Percentiles rank a stretch among this genome's conserved stretches.
phyloP scores from a whole-genome alignment of 2,797 vertebrate species.

The Sebastes aleutianus region DNA sequence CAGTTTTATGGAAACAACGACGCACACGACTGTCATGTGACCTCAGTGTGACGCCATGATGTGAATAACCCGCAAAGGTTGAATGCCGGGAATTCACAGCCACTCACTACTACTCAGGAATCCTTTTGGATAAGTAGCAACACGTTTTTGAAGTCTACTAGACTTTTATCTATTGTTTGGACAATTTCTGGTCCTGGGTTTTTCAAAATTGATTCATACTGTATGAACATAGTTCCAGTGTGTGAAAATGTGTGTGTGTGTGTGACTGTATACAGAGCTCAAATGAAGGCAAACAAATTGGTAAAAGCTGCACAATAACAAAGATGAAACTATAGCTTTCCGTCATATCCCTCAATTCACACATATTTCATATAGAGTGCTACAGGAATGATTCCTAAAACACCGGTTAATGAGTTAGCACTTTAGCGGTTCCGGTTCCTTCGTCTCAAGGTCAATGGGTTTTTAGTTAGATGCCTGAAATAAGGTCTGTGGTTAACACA shows the following conservation, averaged over 20 bases:
- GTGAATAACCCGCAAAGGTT: background rate
- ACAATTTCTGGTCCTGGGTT: background rate
- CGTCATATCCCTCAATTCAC: background rate
- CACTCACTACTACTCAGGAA: background rate
- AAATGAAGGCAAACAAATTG: background rate
- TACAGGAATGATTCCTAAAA: too few relatives aligned
- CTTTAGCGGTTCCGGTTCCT: too few relatives aligned
- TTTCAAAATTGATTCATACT: background rate
- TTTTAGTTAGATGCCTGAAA: too few relatives aligned
- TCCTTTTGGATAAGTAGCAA: background rate
- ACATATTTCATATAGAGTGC: background rate
- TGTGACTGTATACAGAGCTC: background rate
- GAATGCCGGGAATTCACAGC: background rate
- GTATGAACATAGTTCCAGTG: background rate
- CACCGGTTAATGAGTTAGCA: too few relatives aligned
- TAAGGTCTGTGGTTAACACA: too few relatives aligned
- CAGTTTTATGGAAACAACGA: background rate
- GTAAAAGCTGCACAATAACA: background rate
- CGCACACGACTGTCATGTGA: background rate
- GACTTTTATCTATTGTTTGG: background rate
- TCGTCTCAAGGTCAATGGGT: too few relatives aligned
- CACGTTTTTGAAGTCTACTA: background rate
- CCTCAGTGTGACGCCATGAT: background rate
- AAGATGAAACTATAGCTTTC: background rate
- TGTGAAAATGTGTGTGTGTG: background rate